Conservation (phyloP, 2,797 vertebrate genomes). For the Propithecus deckenii region DNA sequence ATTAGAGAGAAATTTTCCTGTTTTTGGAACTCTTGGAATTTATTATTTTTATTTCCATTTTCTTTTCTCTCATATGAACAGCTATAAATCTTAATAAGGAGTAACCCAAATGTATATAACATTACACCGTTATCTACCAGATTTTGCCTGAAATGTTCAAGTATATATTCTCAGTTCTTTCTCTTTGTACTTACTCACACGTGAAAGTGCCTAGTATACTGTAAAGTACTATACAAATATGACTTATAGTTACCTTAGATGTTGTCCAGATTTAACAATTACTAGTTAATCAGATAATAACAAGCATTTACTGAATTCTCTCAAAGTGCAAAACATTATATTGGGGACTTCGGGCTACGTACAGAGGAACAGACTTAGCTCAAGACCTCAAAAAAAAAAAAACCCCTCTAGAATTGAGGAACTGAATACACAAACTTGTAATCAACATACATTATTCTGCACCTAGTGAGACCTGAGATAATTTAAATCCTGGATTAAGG, state of each 20-base stretch:
- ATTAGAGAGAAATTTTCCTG: constrained; percentile 1
- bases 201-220: neutral
- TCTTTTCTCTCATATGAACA: neutral
- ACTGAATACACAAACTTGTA: neutral
- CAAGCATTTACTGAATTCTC: neutral
- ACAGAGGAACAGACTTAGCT: neutral
- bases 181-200: neutral
- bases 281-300: neutral
- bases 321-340: neutral
- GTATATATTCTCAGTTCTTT: neutral
- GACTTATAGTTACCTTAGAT: neutral
- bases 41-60: constrained; percentile 32
- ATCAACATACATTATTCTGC: neutral
- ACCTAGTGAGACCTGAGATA: neutral
- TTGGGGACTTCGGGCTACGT: neutral
- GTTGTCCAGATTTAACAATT: neutral
- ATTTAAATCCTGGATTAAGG: neutral
- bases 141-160: neutral
- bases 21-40: neutral
- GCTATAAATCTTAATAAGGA: neutral
- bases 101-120: neutral
- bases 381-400: neutral
- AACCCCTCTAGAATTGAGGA: neutral
- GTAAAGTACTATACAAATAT: neutral
- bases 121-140: neutral